Base-by-base conservation (phyloP, 92 coral and sea anemone species). In the Zoanthus sansibaricus region DNA sequence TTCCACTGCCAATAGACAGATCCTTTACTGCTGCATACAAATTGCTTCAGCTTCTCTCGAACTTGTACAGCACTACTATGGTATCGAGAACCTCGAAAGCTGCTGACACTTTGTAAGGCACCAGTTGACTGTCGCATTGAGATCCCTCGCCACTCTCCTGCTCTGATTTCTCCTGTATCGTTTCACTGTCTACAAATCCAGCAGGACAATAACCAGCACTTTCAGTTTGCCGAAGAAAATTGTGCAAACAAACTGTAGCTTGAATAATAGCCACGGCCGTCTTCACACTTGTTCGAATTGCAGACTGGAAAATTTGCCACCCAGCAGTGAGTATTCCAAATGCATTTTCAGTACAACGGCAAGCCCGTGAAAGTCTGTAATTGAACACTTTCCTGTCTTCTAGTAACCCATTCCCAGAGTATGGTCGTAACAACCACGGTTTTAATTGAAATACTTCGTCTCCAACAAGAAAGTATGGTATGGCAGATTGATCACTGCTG, bases 401-500 rank as follows among this genome's bases (percentile, higher is more conserved):
- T 20, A 54, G 77, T 37, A 42, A 42, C 42, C 77, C 49, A 72
- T 14, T 4, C 13, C 77, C 18, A 33, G 77, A 72, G 17, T 6
- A 72, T 3, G 77, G 77, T 17, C 77, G 77, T 18, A 72, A 72
- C 9, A 72, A 21, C 79, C 79, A 75, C 18, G 66, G 79, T 1
- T 51, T 75, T 25, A 76, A 54, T 21, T 25, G 21, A 55, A 76
- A 76, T 13, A 68, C 82, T 55, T 76, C 68, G 32, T 76, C 69
- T 52, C 69, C 82, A 1, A 76, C 69, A 52, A 76, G 68, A 76
- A 52, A 76, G 49, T 76, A 76, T 9, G 82, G 69, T 55, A 76
- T 44, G 3, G 82, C 45, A 21, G 66, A 20, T 17, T 76, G 82
- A 11, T 51, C 82, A 51, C 45, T 9, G 7, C 47, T 52, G 20